A percentile compares a stretch with the other conserved stretches of the same genome.
Conservation (phyloP, 2,113 vertebrate genomes). For the Nothoprocta pentlandii region DNA sequence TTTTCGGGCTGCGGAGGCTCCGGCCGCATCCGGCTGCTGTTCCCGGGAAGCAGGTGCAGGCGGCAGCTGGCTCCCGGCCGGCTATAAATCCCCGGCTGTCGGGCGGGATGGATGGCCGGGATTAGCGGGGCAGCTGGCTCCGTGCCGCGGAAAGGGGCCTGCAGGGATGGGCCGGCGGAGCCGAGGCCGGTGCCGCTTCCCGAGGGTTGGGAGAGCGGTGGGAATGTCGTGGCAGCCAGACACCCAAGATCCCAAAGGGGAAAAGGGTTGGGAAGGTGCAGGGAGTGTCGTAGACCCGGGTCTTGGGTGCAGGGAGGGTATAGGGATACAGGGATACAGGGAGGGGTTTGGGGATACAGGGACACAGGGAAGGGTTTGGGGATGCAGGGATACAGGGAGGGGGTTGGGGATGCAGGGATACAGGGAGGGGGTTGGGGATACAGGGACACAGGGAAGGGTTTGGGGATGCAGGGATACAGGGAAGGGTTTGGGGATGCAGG, state of each 20-base stretch:
- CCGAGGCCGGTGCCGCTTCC: too few species aligned
- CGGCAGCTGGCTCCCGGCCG: background rate
- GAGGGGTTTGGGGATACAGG: too few species aligned
- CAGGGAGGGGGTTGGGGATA: background rate
- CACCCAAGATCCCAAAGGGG: background rate
- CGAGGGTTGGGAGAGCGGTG: background rate
- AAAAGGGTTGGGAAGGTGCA: background rate
- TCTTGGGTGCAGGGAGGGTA: too few species aligned
- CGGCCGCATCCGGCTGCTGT: background rate
- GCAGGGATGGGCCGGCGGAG: too few species aligned
- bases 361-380: too few species aligned
- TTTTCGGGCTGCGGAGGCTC: conserved; percentile 16
- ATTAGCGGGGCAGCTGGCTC: conserved; percentile 7
- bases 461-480: background rate
- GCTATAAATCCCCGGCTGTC: conserved; percentile 1
- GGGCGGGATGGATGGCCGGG: background rate
- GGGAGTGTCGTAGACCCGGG: too few species aligned
- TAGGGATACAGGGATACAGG: background rate
- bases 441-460: too few species aligned
- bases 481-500: background rate
- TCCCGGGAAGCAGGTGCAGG: background rate
- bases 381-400: too few species aligned
- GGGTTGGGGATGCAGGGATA: background rate
- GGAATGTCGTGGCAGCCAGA: background rate
- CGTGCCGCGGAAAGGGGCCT: too few species aligned